Percentiles rank a stretch among this genome's conserved stretches.
These are phyloP conservation scores for Oreochromis spilurus DNA, from an alignment of 2,113 vertebrate species.

Conservation along the genomic window DNA sequence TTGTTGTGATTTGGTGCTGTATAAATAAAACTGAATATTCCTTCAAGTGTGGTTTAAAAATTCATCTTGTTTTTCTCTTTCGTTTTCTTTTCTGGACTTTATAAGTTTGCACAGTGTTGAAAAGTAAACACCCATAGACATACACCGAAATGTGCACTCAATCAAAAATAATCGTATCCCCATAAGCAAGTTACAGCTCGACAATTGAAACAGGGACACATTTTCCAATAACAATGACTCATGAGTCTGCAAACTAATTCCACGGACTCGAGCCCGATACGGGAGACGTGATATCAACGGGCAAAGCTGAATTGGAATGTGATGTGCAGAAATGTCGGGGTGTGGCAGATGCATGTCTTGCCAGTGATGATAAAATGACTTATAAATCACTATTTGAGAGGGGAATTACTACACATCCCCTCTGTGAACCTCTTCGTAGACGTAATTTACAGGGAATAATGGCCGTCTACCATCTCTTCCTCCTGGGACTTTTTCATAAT, in stretches of 20 bases:
- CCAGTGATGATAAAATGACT: not conserved
- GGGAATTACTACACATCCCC: not conserved
- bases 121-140: not conserved
- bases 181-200: not conserved
- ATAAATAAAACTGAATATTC: not conserved
- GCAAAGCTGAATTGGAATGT: not conserved
- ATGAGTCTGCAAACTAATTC: not conserved
- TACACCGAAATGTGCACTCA: not conserved
- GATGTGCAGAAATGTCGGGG: not conserved
- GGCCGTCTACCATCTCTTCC: not conserved
- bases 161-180: not conserved
- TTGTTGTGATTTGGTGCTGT: not conserved
- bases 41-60: not conserved
- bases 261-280: not conserved
- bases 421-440: not conserved
- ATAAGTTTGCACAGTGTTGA: not conserved
- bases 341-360: not conserved
- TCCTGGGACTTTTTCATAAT: conserved; percentile 13
- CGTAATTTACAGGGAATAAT: not conserved
- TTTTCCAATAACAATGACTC: not conserved
- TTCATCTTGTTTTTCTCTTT: not conserved
- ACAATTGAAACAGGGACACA: not conserved
- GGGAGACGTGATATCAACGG: not conserved
- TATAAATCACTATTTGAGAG: not conserved
- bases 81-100: not conserved